Evolutionary conservation across 2,113 vertebrate genomes (phyloP).

Genomic region (Condylura cristata): DNA sequence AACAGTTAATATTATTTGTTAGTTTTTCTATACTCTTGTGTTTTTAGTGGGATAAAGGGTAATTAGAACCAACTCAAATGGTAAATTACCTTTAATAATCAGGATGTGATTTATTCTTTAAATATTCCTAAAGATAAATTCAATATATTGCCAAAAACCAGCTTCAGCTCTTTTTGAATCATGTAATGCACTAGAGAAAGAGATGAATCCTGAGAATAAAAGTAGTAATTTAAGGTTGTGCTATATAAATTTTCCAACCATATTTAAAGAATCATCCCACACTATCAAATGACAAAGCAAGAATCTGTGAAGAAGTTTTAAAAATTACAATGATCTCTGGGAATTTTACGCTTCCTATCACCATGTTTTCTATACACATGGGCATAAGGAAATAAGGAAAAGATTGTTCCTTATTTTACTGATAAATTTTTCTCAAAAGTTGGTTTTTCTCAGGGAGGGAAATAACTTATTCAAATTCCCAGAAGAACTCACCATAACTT

Average conservation of each 20-base stretch:
- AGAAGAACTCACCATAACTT: background rate
- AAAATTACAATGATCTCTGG: background rate
- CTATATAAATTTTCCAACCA: background rate
- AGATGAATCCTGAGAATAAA: background rate
- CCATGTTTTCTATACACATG: background rate
- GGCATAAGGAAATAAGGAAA: too few species aligned
- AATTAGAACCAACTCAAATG: background rate
- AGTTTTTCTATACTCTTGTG: background rate
- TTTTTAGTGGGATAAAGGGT: background rate
- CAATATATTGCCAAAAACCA: background rate
- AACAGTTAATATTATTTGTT: background rate
- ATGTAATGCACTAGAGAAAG: background rate
- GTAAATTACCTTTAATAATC: constrained; percentile 19
- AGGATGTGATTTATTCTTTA: background rate
- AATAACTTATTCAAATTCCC: background rate
- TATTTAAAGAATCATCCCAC: background rate
- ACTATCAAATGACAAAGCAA: background rate
- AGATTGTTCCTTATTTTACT: background rate
- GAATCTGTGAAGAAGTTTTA: background rate
- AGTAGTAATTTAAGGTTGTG: background rate
- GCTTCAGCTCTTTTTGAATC: background rate
- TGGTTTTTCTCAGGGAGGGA: constrained; percentile 38
- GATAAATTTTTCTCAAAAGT: background rate
- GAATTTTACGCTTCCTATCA: background rate
- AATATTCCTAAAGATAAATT: constrained; percentile 33